These are phyloP conservation scores for Drosophila hydei DNA, from an alignment of 1,140 invertebrate species.

Conservation along the genomic window DNA sequence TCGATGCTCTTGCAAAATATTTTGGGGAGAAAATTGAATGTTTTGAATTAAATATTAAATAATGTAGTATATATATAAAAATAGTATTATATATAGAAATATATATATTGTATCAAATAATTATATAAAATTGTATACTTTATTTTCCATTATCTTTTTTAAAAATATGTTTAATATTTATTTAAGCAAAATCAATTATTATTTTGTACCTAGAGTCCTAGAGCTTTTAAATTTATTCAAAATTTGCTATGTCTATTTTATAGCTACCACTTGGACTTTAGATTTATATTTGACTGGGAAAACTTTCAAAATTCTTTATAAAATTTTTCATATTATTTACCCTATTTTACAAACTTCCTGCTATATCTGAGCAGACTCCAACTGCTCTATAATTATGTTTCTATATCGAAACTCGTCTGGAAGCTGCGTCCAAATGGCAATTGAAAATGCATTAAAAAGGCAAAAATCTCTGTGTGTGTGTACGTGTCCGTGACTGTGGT, in stretches of 20 bases:
- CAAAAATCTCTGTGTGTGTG: slow-evolving; percentile 22
- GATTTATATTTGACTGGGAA: no score
- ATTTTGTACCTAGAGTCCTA: no score
- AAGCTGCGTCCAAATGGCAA: slow-evolving; percentile 5
- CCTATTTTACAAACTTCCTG: not conserved
- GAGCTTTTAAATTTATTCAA: no score
- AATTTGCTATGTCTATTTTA: no score
- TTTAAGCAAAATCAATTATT: no score
- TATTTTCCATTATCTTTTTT: no score
- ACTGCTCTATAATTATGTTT: not conserved
- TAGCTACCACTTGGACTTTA: no score
- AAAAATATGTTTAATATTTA: no score
- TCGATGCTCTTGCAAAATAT: not conserved
- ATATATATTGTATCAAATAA: not conserved
- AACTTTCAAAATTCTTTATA: not conserved
- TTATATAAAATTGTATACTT: not conserved
- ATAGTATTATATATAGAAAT: no score
- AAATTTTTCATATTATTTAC: not conserved
- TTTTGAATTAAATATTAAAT: not conserved
- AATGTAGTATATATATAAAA: no score
- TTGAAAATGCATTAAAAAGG: slow-evolving; percentile 41
- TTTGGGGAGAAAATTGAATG: not conserved
- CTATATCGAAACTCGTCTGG: not conserved
- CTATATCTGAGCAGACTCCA: no score
- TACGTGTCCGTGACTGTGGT: slow-evolving; percentile 8